Evolutionary conservation across 2,797 vertebrate species (phyloP), one percentile per base, ranked within the genome.

Genomic region (Sphaeramia orbicularis): DNA sequence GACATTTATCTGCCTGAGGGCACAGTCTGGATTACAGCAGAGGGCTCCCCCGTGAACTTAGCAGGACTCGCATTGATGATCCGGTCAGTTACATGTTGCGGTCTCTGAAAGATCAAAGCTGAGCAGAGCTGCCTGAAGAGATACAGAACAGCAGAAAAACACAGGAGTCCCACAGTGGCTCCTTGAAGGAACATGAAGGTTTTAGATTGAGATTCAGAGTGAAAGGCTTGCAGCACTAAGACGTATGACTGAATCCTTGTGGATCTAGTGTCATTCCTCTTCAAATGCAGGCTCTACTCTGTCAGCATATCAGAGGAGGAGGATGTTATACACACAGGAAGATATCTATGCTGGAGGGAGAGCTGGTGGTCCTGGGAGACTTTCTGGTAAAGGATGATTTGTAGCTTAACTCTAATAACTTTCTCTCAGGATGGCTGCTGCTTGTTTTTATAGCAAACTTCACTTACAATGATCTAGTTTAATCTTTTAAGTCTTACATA

Each of bases 1-100:
- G 78, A 81, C 82, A 84, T 74, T 81, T 76, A 75, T 80, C 73
- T 66, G 85, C 88, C 85, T 18, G 32, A 81, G 81, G 87, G 68
- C 68, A 56, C 27, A 11, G 74, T 70, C 60, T 19, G 18, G 72
- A 84, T 78, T 68, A 75, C 65, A 80, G 69, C 69, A 51, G 40
- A 54, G 45, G 7, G 18, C 54, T 65, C 53, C 53, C 36, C 13
- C 4, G 11, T 49, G 70, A 69, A 55, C 65, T 45, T 60, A 16
- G 21, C 64, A 71, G 69, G 65, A 52, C 62, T 72, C 40, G 6
- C 16, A 24, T 55, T 65, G 36, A 10, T 14, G 52, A 77, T 50
- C 62, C 9, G 14, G 52, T 61, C 63, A 70, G 71, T 71, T 63
- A 24, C 83, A 79, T 60, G 79, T 79, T 77, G 59, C 60, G 76